These are phyloP conservation scores for Platyrinchus mystaceus DNA, from an alignment of 2,797 vertebrate genomes.

Conservation along the genomic window DNA sequence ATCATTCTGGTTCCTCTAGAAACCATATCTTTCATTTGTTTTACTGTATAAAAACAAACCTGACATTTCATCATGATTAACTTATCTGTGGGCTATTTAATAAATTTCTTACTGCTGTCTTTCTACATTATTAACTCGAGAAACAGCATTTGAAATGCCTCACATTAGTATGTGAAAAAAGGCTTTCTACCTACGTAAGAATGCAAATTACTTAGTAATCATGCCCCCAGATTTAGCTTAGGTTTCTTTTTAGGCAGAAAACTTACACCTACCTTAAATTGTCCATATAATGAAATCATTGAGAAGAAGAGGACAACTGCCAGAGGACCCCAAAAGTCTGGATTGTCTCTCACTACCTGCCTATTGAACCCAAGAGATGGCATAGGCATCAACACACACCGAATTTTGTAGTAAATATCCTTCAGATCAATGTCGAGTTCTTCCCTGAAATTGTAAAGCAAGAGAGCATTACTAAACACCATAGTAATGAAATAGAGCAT, in stretches of 20 bases:
- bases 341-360: constrained; percentile 97
- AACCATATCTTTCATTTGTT: constrained; percentile 22
- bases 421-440: constrained; percentile 97
- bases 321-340: constrained; percentile 98
- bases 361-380: constrained; percentile 98
- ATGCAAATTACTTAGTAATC: background rate
- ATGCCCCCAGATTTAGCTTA: background rate
- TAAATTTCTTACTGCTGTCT: background rate
- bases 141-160: background rate
- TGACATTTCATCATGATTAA: constrained; percentile 32
- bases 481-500: background rate
- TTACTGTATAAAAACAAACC: background rate
- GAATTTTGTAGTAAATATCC: constrained; percentile 99
- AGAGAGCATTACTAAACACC: constrained; percentile 11
- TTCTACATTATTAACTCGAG: background rate
- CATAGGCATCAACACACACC: constrained; percentile 98
- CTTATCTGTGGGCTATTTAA: background rate
- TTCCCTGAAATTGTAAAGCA: constrained; percentile 79
- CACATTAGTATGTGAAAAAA: background rate
- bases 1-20: constrained; percentile 15
- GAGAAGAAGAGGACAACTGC: constrained; percentile 97
- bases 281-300: constrained; percentile 98
- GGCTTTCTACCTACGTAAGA: background rate
- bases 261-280: constrained; percentile 89
- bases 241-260: constrained; percentile 7